A percentile compares a stretch with the other conserved stretches of the same genome.
Evolutionary conservation across 2,113 vertebrate genomes (phyloP).

Genomic region (Copsychus sechellarum): DNA sequence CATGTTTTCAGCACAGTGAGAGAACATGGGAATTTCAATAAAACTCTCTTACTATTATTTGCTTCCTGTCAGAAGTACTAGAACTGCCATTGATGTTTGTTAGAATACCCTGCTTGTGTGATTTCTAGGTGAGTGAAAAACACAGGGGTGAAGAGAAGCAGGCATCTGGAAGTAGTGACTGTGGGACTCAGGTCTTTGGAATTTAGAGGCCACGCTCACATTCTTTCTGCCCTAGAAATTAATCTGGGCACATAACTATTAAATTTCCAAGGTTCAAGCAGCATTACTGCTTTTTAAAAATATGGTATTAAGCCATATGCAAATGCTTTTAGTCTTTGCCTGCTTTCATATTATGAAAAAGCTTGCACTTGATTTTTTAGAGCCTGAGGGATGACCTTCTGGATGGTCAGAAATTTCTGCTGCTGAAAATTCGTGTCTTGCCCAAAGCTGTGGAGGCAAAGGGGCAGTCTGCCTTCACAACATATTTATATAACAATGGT

Average conservation of each 20-base stretch:
- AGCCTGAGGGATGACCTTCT: conserved; percentile 19
- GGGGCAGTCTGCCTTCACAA: not conserved
- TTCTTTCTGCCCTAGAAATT: not conserved
- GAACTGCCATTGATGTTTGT: not conserved
- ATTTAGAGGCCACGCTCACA: not conserved
- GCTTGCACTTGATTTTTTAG: conserved; percentile 15
- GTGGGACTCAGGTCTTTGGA: not conserved
- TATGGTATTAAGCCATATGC: not conserved
- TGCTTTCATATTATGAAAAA: not conserved
- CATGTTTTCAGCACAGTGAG: not conserved
- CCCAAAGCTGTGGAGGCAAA: not conserved
- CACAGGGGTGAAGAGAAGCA: not conserved
- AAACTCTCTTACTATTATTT: not conserved
- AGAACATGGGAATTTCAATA: not conserved
- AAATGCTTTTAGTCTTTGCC: conserved; percentile 17
- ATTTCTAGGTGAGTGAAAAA: not conserved
- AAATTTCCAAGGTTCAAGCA: not conserved
- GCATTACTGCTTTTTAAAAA: not conserved
- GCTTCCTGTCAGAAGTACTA: not conserved
- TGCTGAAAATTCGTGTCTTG: not conserved
- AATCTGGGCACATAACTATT: not conserved
- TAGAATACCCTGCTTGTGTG: not conserved
- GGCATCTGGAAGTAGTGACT: not conserved
- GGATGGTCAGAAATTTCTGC: conserved; percentile 29
- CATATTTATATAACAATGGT: not conserved